Evolutionary conservation across 2,888 invertebrate species (phyloP).

Genomic region (Ctenicera cuprea): DNA sequence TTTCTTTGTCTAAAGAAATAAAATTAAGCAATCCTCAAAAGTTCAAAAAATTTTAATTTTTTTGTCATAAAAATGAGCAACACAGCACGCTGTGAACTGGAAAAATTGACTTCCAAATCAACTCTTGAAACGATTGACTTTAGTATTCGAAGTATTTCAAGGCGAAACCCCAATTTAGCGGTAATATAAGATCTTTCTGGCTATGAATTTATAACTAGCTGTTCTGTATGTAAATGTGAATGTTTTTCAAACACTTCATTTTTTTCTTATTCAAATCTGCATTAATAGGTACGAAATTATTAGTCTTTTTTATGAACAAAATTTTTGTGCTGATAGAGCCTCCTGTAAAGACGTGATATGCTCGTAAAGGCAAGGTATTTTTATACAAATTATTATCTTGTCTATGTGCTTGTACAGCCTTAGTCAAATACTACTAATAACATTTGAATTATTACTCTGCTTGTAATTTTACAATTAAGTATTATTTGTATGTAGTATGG

Average conservation of each 20-base stretch:
- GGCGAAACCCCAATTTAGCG: conserved; percentile 22
- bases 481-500: no score
- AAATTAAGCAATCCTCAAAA: background rate
- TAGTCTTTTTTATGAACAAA: no score
- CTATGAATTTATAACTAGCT: conserved; percentile 25
- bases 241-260: conserved; percentile 10
- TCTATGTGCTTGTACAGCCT: no score
- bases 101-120: conserved; percentile 29
- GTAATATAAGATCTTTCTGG: conserved; percentile 20
- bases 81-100: conserved; percentile 8
- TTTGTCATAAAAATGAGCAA: background rate
- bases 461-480: no score
- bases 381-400: no score
- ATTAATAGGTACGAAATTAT: no score
- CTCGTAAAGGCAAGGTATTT: no score
- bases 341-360: no score
- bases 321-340: no score
- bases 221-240: conserved; percentile 23
- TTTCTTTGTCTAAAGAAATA: no score
- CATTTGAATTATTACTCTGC: no score
- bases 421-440: no score
- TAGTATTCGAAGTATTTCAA: conserved; percentile 21
- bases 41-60: background rate
- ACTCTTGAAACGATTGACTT: conserved; percentile 19
- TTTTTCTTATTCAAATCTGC: background rate